These are phyloP conservation scores for Bombus breviceps DNA, from an alignment of 1,140 invertebrate genomes.

Conservation along the genomic window DNA sequence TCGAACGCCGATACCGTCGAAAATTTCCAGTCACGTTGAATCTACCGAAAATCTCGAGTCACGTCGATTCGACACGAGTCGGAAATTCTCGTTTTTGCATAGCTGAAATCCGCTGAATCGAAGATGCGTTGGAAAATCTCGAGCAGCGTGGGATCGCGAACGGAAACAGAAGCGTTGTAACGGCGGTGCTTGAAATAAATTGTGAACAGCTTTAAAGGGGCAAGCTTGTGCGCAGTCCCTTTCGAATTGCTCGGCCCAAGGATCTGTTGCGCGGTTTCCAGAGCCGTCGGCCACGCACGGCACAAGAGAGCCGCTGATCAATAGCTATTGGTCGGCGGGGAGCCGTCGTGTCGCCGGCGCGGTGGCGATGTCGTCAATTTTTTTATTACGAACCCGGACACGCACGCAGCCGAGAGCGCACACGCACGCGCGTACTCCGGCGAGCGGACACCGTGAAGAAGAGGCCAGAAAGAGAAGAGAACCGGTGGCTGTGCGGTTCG, in stretches of 20 bases:
- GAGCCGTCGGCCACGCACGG: slow-evolving; percentile 43
- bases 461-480: neutral
- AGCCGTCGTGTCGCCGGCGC: slow-evolving; percentile 68
- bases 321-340: slow-evolving; percentile 70
- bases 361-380: slow-evolving; percentile 74
- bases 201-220: slow-evolving; percentile 26
- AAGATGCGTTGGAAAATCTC: slow-evolving; percentile 2
- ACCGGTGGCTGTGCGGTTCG: slow-evolving; percentile 12
- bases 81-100: neutral
- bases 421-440: slow-evolving; percentile 32
- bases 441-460: slow-evolving; percentile 2
- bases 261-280: slow-evolving; percentile 51
- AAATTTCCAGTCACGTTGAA: neutral
- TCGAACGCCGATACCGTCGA: no score
- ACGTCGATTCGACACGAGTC: neutral
- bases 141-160: slow-evolving; percentile 15
- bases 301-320: slow-evolving; percentile 70
- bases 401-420: slow-evolving; percentile 59
- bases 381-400: slow-evolving; percentile 70
- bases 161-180: slow-evolving; percentile 10
- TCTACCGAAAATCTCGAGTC: neutral
- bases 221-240: slow-evolving; percentile 5
- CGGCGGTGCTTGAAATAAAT: slow-evolving; percentile 33
- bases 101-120: no score
- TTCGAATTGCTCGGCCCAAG: slow-evolving; percentile 45